Percentiles rank a stretch among this genome's conserved stretches.
phyloP scores from a whole-genome alignment of 2,888 invertebrate species.

The Drosophila macrothrix region DNA sequence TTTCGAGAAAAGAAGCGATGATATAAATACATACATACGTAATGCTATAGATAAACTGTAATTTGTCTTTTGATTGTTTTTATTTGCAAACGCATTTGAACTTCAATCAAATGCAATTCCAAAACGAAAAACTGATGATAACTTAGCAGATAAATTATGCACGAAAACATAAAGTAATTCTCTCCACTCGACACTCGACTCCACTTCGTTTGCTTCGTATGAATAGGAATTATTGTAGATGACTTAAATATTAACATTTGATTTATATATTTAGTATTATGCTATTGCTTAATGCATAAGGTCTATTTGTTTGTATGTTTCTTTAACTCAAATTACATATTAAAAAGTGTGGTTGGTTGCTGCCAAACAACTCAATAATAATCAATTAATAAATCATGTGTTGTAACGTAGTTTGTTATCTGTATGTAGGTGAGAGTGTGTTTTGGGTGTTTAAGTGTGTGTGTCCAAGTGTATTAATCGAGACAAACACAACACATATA shows the following conservation, averaged over 20 bases:
- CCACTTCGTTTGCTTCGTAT: conserved; percentile 17
- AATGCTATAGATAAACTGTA: conserved; percentile 33
- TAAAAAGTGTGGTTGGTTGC: conserved; percentile 20
- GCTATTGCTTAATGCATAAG: conserved; percentile 54
- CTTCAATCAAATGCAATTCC: conserved; percentile 10
- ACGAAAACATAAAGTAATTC: conserved; percentile 38
- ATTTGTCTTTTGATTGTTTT: conserved; percentile 15
- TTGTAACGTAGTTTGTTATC: conserved; percentile 24
- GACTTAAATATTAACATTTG: conserved; percentile 69
- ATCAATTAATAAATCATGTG: conserved; percentile 29
- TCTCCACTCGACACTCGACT: neutral
- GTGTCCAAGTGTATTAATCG: conserved; percentile 29
- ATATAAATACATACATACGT: conserved; percentile 32
- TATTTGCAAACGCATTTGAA: conserved; percentile 12
- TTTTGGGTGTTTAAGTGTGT: conserved; percentile 9
- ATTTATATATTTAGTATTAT: conserved; percentile 46
- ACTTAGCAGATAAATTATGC: conserved; percentile 36
- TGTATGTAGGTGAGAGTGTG: conserved; percentile 9
- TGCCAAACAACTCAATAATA: conserved; percentile 32
- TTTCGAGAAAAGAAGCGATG: conserved; percentile 12
- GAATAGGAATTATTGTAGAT: conserved; percentile 47
- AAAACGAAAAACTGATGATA: conserved; percentile 16
- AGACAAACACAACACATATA: conserved; percentile 32
- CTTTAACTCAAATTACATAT: conserved; percentile 28
- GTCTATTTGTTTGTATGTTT: conserved; percentile 42